Evolutionary conservation across 2,113 vertebrate species (phyloP).

Genomic region (Pangasianodon gigas): DNA sequence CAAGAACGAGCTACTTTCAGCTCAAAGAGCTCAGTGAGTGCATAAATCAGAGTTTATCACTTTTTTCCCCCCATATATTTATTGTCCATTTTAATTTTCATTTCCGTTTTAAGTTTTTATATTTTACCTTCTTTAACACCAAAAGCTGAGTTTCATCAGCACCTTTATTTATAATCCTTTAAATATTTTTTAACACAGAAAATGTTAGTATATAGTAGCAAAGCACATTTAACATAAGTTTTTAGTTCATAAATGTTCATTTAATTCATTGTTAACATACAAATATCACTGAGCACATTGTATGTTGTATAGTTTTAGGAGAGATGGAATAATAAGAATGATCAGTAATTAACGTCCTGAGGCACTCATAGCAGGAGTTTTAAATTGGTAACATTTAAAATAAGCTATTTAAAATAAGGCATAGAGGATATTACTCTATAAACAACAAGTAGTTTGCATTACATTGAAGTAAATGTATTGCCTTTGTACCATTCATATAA

Average conservation of each 20-base stretch:
- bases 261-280: background rate
- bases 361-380: background rate
- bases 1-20: slow-evolving; percentile 87
- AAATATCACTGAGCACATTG: background rate
- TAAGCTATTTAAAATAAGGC: background rate
- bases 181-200: background rate
- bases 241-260: background rate
- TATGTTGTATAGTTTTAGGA: background rate
- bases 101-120: background rate
- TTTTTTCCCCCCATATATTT: background rate
- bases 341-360: background rate
- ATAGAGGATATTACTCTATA: background rate
- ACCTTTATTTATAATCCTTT: background rate
- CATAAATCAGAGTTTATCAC: background rate
- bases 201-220: background rate
- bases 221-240: background rate
- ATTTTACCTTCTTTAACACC: background rate
- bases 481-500: background rate
- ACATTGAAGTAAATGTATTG: background rate
- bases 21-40: slow-evolving; percentile 86
- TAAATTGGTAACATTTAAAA: background rate
- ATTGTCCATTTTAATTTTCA: background rate
- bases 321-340: background rate
- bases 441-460: background rate
- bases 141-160: background rate